Base-by-base conservation (phyloP, 2,797 vertebrate genomes). In the Okamejei kenojei region DNA sequence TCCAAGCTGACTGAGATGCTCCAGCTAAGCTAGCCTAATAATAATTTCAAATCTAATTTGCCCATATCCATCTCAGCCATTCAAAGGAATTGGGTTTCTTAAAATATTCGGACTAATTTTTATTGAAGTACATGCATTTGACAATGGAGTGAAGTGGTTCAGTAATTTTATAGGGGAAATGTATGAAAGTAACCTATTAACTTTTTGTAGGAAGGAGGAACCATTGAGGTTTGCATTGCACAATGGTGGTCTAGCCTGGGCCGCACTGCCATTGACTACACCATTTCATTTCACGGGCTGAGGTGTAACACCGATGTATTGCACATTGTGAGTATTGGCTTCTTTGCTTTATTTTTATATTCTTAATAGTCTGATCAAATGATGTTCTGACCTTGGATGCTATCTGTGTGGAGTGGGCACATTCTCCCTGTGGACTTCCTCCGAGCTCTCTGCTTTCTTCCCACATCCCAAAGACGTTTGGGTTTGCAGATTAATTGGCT, bases 241-340 rank as follows among this genome's bases (percentile, higher is more conserved):
- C 98, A 98, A 13, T 99, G 99, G 99, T 99, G 99, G 99, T 98
- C 99, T 68, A 99, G 98, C 95, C 96, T 99, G 82, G 98, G 98
- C 0, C 98, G 99, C 3, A 98, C 99, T 94, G 97, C 96, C 4
- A 97, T 99, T 94, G 98, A 98, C 94, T 99, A 99, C 95, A 97
- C 95, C 26, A 95, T 99, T 96, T 98, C 98, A 0, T 99, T 99
- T 95, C 99, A 99, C 61, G 99, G 99, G 5, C 97, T 99, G 92
- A 95, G 95, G 93, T 97, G 97, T 93, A 97, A 96, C 93, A 96
- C 98, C 58, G 97, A 97, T 93, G 98, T 98, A 6, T 94, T 99
- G 94, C 98, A 99, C 94, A 98, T 99, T 94, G 98, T 99, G 95
- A 98, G 98, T 97, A 86, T 58, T 76, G 38, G 23, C 73, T 68